Percentiles rank a stretch among this genome's conserved stretches.
Conservation (phyloP, 2,888 invertebrate genomes). For the Heliconius ethilla region DNA sequence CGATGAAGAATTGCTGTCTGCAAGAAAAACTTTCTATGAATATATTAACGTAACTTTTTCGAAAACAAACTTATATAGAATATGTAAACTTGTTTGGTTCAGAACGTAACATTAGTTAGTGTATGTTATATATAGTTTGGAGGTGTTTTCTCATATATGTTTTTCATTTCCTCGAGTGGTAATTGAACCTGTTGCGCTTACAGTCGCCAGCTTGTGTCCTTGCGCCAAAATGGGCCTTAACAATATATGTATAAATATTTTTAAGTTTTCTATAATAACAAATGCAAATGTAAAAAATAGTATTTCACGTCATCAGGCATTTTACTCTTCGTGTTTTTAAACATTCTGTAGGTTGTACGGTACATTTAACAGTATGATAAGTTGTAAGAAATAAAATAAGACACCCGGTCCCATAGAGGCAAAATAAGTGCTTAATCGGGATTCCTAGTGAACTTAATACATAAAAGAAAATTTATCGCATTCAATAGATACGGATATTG, state of each 20-base stretch:
- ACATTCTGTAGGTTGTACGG: too few species aligned
- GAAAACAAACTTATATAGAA: constrained; percentile 4
- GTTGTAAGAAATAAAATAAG: not conserved
- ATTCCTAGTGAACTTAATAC: not conserved
- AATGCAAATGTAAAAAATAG: too few species aligned
- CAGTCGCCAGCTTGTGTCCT: too few species aligned
- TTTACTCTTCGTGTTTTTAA: too few species aligned
- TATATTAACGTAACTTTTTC: constrained; percentile 20
- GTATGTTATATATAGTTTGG: too few species aligned
- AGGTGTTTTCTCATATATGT: not conserved
- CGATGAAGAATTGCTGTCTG: constrained; percentile 31
- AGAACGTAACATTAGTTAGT: not conserved
- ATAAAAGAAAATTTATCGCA: not conserved
- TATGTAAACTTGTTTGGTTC: not conserved
- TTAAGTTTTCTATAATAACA: too few species aligned
- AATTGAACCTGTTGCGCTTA: too few species aligned
- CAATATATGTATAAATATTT: too few species aligned
- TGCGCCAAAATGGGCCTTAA: not conserved
- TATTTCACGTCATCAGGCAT: too few species aligned
- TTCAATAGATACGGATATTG: not conserved
- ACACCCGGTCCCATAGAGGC: too few species aligned
- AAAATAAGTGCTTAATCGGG: not conserved
- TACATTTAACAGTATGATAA: not conserved
- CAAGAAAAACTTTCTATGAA: constrained; percentile 24
- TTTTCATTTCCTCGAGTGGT: too few species aligned